Percentiles rank a stretch among this genome's conserved stretches.
Evolutionary conservation across 2,888 invertebrate species (phyloP).

Genomic region (Ormia ochracea): DNA sequence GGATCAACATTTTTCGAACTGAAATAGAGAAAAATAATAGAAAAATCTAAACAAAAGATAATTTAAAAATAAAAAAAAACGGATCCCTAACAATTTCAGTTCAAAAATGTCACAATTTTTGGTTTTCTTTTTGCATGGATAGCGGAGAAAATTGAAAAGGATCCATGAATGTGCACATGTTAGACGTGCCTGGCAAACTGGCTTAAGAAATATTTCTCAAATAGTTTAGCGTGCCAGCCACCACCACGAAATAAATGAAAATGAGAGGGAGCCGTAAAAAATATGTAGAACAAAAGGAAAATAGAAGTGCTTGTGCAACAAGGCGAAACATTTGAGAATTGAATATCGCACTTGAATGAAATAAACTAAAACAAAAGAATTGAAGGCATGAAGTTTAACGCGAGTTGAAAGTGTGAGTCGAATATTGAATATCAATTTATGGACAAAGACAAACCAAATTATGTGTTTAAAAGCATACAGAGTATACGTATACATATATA

Average conservation of each 20-base stretch:
- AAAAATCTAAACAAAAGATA: background rate
- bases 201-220: background rate
- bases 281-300: slow-evolving; percentile 16
- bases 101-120: slow-evolving; percentile 52
- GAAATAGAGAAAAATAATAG: slow-evolving; percentile 7
- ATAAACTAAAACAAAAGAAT: slow-evolving; percentile 28
- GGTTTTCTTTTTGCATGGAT: background rate
- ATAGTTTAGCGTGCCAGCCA: background rate
- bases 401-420: slow-evolving; percentile 59
- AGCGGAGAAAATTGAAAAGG: slow-evolving; percentile 16
- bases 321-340: slow-evolving; percentile 4
- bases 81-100: slow-evolving; percentile 31
- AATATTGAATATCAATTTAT: slow-evolving; percentile 47
- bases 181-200: background rate
- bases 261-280: background rate
- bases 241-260: background rate
- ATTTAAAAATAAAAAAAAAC: slow-evolving; percentile 12
- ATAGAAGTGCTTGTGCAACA: slow-evolving; percentile 28
- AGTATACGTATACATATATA: too few species aligned
- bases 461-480: background rate
- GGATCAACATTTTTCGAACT: too few species aligned
- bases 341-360: slow-evolving; percentile 11
- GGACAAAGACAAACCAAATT: slow-evolving; percentile 4
- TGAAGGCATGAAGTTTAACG: slow-evolving; percentile 59
- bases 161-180: slow-evolving; percentile 29